A percentile compares a stretch with the other conserved stretches of the same genome.
Evolutionary conservation across 1,140 invertebrate genomes (phyloP).

Genomic region (Odontomachus brunneus): DNA sequence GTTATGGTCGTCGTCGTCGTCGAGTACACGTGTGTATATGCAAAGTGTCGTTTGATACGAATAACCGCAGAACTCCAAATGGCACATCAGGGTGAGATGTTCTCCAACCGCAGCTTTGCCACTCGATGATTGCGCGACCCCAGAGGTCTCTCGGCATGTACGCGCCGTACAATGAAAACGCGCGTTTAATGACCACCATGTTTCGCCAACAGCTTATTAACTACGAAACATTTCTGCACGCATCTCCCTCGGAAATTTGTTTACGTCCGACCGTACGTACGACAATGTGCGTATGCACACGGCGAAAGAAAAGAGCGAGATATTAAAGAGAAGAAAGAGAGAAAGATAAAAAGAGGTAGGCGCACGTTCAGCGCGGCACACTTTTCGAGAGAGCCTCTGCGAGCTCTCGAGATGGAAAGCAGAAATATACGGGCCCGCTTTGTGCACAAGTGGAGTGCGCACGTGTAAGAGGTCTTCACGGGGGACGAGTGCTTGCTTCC

Average conservation of each 20-base stretch:
- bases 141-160: constrained; percentile 41
- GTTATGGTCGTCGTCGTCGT: background rate
- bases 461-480: constrained; percentile 79
- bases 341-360: constrained; percentile 21
- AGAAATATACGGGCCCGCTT: constrained; percentile 81
- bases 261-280: constrained; percentile 64
- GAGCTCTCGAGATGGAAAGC: constrained; percentile 75
- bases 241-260: constrained; percentile 67
- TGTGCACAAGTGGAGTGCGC: constrained; percentile 76
- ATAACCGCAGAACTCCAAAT: constrained; percentile 31
- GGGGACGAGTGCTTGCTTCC: constrained; percentile 80
- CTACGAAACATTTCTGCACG: constrained; percentile 72
- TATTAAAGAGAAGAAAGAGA: constrained; percentile 41
- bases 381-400: constrained; percentile 72
- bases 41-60: constrained; percentile 23
- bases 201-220: constrained; percentile 79
- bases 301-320: constrained; percentile 34
- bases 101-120: constrained; percentile 70
- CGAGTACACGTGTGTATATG: background rate
- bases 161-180: constrained; percentile 67
- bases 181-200: constrained; percentile 80
- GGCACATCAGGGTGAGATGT: constrained; percentile 60
- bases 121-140: constrained; percentile 59
- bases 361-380: constrained; percentile 55
- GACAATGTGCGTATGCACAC: constrained; percentile 49